phyloP scores from a whole-genome alignment of 2,113 vertebrate genomes.

The Halcyon senegalensis region DNA sequence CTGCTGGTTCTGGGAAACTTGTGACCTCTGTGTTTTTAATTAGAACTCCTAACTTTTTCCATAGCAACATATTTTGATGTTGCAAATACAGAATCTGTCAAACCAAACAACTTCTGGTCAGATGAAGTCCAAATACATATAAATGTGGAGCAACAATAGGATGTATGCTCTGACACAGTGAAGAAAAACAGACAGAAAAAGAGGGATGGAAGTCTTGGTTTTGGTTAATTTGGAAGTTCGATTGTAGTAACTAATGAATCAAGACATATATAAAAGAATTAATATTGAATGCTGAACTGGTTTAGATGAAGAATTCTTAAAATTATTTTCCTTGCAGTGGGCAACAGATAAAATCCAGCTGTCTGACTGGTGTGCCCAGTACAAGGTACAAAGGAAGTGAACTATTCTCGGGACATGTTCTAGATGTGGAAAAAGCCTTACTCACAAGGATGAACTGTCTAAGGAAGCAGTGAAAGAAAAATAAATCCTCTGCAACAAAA shows the following conservation, averaged over 20 bases:
- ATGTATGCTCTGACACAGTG: neutral
- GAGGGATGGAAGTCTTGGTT: neutral
- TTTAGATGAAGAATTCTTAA: neutral
- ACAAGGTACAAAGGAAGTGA: neutral
- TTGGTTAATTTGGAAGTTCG: neutral
- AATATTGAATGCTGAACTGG: neutral
- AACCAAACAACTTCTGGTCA: conserved; percentile 59
- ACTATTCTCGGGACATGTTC: neutral
- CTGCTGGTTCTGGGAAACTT: conserved; percentile 82
- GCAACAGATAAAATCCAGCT: neutral
- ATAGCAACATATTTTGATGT: conserved; percentile 77
- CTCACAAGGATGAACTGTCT: neutral
- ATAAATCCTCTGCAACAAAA: neutral
- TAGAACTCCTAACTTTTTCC: conserved; percentile 80
- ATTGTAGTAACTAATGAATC: neutral
- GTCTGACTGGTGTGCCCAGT: neutral
- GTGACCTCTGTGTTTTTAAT: conserved; percentile 83
- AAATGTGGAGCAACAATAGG: neutral
- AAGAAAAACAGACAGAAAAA: neutral
- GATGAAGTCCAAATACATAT: conserved; percentile 9
- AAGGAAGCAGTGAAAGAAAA: conserved; percentile 17
- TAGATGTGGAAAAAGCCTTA: neutral
- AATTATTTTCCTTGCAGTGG: neutral
- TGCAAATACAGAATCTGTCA: conserved; percentile 75
- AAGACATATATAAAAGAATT: neutral